phyloP scores from a whole-genome alignment of 2,797 vertebrate genomes.

The Todus mexicanus region DNA sequence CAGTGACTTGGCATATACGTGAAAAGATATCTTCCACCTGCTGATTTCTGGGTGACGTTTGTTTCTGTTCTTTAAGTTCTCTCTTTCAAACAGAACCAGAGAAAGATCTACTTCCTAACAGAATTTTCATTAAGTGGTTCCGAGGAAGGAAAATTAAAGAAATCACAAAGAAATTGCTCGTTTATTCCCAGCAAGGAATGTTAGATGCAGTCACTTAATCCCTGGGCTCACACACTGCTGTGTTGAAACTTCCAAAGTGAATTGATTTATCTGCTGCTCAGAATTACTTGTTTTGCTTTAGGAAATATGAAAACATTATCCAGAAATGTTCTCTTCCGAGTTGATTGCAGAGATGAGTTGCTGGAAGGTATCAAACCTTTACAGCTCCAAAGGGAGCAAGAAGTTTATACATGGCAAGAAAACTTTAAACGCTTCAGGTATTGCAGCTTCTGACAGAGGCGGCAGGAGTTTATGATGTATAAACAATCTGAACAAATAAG shows the following conservation, averaged over 20 bases:
- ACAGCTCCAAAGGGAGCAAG: not conserved
- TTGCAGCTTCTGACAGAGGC: not conserved
- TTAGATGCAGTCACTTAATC: not conserved
- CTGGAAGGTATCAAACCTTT: constrained; percentile 6
- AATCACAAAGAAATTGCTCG: not conserved
- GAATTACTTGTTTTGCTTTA: constrained; percentile 45
- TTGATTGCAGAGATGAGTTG: not conserved
- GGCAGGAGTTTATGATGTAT: not conserved
- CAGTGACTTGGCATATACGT: not conserved
- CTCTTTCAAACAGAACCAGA: not conserved
- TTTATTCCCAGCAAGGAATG: not conserved
- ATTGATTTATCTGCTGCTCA: constrained; percentile 4
- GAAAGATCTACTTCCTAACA: not conserved
- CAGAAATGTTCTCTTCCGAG: constrained; percentile 10
- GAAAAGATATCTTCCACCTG: not conserved
- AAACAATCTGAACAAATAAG: not conserved
- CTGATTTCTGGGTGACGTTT: not conserved
- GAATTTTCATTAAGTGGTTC: not conserved
- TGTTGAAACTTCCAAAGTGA: constrained; percentile 16
- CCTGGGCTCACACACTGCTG: not conserved
- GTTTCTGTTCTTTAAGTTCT: not conserved
- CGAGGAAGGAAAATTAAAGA: not conserved
- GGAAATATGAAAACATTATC: constrained; percentile 30
- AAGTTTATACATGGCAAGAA: not conserved
- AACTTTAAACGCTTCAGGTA: not conserved